Evolutionary conservation across 2,797 vertebrate genomes (phyloP).

Genomic region (Eutrigla gurnardus): DNA sequence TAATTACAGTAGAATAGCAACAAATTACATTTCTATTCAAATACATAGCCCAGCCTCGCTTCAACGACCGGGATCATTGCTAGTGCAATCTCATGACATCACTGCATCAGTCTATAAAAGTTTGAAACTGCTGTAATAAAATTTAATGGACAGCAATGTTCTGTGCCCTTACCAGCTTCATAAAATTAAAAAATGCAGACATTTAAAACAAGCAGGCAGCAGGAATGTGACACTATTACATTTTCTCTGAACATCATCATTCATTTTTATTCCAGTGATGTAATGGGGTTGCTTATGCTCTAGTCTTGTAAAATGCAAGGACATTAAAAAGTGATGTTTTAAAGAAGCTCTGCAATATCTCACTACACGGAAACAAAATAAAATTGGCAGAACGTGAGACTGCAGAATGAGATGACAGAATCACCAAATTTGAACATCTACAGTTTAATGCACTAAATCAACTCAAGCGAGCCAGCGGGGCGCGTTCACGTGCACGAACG

Average conservation of each 20-base stretch:
- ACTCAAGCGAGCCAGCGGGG: too few species aligned
- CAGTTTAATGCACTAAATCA: too few species aligned
- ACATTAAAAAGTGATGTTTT: conserved; percentile 10
- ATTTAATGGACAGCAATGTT: conserved; percentile 55
- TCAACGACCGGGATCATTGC: conserved; percentile 3
- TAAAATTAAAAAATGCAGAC: conserved; percentile 54
- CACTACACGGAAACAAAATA: background rate
- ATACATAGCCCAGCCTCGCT: conserved; percentile 7
- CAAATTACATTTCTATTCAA: conserved; percentile 17
- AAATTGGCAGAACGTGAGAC: background rate
- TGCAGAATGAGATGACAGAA: background rate
- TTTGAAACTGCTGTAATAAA: conserved; percentile 49
- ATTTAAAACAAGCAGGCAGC: conserved; percentile 36
- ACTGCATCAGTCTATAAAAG: conserved; percentile 47
- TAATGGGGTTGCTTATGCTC: conserved; percentile 20
- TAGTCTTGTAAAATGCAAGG: conserved; percentile 2
- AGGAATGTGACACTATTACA: conserved; percentile 45
- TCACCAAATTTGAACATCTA: too few species aligned
- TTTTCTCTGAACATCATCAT: conserved; percentile 15
- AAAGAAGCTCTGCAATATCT: background rate
- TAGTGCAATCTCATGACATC: conserved; percentile 53
- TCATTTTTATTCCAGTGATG: conserved; percentile 38
- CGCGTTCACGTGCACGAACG: too few species aligned
- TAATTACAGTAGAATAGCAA: background rate
- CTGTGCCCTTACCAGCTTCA: conserved; percentile 34